These are phyloP conservation scores for Marmota flaviventris DNA, from an alignment of 2,113 vertebrate genomes.

Conservation along the genomic window DNA sequence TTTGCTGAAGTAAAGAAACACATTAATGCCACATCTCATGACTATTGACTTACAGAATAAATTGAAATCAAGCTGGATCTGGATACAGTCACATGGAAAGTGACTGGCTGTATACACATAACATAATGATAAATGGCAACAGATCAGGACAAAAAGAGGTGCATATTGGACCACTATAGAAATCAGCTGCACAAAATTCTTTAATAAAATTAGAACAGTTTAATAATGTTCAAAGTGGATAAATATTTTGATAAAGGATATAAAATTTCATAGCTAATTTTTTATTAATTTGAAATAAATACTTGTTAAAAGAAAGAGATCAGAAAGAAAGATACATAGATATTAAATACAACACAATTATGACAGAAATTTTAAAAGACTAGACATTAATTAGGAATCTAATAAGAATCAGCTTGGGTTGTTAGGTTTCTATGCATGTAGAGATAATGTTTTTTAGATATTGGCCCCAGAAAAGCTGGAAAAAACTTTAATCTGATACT, in stretches of 20 bases:
- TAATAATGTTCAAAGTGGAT: not conserved
- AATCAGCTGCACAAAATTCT: not conserved
- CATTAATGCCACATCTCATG: not conserved
- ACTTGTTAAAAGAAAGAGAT: not conserved
- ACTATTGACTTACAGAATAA: not conserved
- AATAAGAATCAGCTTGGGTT: not conserved
- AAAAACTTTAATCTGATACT: not conserved
- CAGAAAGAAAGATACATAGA: not conserved
- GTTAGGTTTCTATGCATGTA: not conserved
- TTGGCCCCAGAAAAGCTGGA: not conserved
- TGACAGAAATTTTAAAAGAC: not conserved
- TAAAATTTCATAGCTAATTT: not conserved
- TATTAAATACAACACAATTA: not conserved
- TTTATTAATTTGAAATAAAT: not conserved
- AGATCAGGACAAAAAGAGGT: not conserved
- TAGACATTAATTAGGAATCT: not conserved
- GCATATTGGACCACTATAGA: not conserved
- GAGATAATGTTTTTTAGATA: not conserved
- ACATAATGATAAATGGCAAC: conserved; percentile 6
- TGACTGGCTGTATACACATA: not conserved
- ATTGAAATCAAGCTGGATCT: not conserved
- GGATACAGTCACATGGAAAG: not conserved
- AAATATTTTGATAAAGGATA: conserved; percentile 24
- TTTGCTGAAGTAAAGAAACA: not conserved
- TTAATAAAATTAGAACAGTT: not conserved